Base-by-base conservation (phyloP, 2,888 invertebrate species). In the Xanthia icteritia region DNA sequence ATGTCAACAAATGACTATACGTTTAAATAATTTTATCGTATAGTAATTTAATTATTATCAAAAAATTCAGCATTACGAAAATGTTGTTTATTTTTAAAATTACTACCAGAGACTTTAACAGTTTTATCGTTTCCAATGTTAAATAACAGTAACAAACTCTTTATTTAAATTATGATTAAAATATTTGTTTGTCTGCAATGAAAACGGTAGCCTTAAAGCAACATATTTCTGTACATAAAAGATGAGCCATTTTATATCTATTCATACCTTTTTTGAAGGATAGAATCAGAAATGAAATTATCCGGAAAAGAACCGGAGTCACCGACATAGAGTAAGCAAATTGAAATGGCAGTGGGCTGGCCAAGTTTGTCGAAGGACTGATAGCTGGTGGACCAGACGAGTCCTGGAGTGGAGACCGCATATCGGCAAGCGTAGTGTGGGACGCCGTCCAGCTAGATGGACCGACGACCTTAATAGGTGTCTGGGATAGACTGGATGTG, bases 1-100 rank as follows among this genome's bases (percentile, higher is more conserved):
- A 75, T 42, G 42, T 54, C 61, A 63, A 42, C 51, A 61, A 74
- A n/a, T 51, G 51, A 75, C 51, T 20, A 36, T 20, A 73, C 20
- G 61, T 39, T 48, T 27, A 31, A 74, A 39, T 15, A 56, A 58
- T 58, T 51, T 1, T 27, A 51, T n/a, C 15, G 23, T 48, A 8
- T 48, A n/a, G n/a, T n/a, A n/a, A n/a, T n/a, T 4, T n/a, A n/a
- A 17, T 5, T 66, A n/a, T 66, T 31, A 71, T 31, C 71, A 42
- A 23, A 27, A 5, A n/a, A 17, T 56, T 4, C 17, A 17, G 8
- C 11, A 54, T 39, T 5, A 36, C 20, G 27, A 31, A 56, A 71
- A 9, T 17, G 0, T 42, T 60, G 8, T 61, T 67, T 61, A 63
- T 54, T 65, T 68, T 51, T 72, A 27, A 39, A 0, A 42, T 42